Base-by-base conservation (phyloP, 2,797 vertebrate genomes). In the Pangasius djambal region DNA sequence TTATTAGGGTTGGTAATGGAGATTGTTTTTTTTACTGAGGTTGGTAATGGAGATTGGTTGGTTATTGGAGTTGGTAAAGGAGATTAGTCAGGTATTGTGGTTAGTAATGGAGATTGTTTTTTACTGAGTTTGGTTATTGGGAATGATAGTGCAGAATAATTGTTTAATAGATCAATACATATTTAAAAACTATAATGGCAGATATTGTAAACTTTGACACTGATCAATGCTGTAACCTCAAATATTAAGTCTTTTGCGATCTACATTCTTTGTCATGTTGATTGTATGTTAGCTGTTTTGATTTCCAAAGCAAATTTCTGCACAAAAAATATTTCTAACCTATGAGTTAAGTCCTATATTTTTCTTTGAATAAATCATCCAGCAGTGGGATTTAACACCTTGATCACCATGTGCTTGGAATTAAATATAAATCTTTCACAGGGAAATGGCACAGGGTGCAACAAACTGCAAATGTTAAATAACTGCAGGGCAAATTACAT, bases 401-500 rank as follows among this genome's bases (percentile, higher is more conserved):
- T 48, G 22, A 77, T 9, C 40, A 7, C 37, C 25, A 85, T 31
- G 40, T 52, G 44, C 83, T 83, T 70, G 40, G 15, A 75, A 59
- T 85, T 79, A 55, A 70, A 86, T 72, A 70, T 52, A n/a, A 86
- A 84, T 88, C 59, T 78, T 89, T 89, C 40, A 59, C 85, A 15
- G 88, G 89, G 65, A 91, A 89, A 78, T 84, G 50, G 85, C 86
- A 90, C 88, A 85, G 83, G 88, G 83, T 86, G 86, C 88, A 90
- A 88, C 89, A 90, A 86, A 90, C 90, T 89, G 87, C 52, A 88
- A 85, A 79, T 89, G 88, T 88, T 90, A 91, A 90, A 86, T 83
- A 81, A 90, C 88, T 91, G 85, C 86, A 91, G 85, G 81, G 85
- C 89, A 90, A 88, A 91, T 90, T 86, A 81, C 86, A 83, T 89